These are phyloP conservation scores for Neocloeon triangulifer DNA, from an alignment of 1,140 invertebrate species.

Conservation along the genomic window DNA sequence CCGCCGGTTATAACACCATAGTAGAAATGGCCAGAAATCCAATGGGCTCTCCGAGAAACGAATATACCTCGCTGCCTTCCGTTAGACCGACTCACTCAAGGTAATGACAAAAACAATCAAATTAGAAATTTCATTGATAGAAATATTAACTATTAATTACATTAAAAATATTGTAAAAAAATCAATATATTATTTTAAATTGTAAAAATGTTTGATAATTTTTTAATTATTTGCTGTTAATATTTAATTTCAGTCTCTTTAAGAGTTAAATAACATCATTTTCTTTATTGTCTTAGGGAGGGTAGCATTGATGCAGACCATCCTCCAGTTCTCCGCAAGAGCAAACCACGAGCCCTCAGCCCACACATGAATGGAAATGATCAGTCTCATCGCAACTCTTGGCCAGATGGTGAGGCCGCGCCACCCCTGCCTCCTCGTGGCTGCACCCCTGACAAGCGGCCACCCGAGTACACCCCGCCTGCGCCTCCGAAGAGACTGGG, in stretches of 20 bases:
- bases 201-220: slow-evolving; percentile 4
- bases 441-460: slow-evolving; percentile 29
- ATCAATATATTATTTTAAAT: no score
- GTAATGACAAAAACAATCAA: slow-evolving; percentile 9
- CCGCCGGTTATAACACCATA: slow-evolving; percentile 25
- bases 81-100: slow-evolving; percentile 15
- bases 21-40: slow-evolving; percentile 14
- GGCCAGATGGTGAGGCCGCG: slow-evolving; percentile 32
- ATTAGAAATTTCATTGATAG: neutral
- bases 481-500: slow-evolving; percentile 30
- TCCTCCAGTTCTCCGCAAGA: neutral
- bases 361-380: slow-evolving; percentile 17
- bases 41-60: slow-evolving; percentile 15
- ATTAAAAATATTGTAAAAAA: no score
- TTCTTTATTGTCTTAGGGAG: neutral
- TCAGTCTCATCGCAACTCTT: slow-evolving; percentile 26
- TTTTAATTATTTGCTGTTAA: neutral
- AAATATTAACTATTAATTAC: no score
- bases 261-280: neutral
- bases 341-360: slow-evolving; percentile 3
- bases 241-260: no score
- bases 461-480: slow-evolving; percentile 21
- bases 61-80: slow-evolving; percentile 18
- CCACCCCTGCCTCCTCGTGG: slow-evolving; percentile 34
- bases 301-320: neutral